A percentile compares a stretch with the other conserved stretches of the same genome.
phyloP scores from a whole-genome alignment of 2,888 invertebrate species.

The Acleris cristana region DNA sequence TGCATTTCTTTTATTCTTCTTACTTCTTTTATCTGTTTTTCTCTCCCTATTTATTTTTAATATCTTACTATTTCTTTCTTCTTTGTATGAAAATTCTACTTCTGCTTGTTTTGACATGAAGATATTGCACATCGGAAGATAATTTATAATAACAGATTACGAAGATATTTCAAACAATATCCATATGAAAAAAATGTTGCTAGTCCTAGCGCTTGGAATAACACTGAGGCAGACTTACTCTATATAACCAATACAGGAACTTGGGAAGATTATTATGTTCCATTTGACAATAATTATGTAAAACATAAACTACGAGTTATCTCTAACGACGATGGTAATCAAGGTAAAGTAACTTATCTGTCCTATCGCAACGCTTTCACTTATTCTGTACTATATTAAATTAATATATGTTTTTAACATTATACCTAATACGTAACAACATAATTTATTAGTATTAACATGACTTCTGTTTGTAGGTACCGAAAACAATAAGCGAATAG shows the following conservation, averaged over 20 bases:
- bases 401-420: too few species aligned
- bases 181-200: neutral
- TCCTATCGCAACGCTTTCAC: constrained; percentile 2
- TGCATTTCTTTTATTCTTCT: neutral
- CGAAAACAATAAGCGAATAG: constrained; percentile 81
- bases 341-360: neutral
- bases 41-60: neutral
- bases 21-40: too few species aligned
- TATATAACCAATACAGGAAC: neutral
- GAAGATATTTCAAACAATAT: constrained; percentile 7
- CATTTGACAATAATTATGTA: neutral
- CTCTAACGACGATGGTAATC: neutral
- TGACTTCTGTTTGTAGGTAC: constrained; percentile 54
- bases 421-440: too few species aligned
- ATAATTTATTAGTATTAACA: neutral
- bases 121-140: constrained; percentile 9
- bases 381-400: constrained; percentile 1
- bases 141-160: neutral
- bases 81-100: constrained; percentile 15
- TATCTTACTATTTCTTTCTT: constrained; percentile 11
- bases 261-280: neutral
- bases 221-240: too few species aligned
- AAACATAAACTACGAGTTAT: neutral
- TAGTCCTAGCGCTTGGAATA: neutral
- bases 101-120: constrained; percentile 15